phyloP scores from a whole-genome alignment of 2,113 vertebrate genomes.

The Camarhynchus parvulus region DNA sequence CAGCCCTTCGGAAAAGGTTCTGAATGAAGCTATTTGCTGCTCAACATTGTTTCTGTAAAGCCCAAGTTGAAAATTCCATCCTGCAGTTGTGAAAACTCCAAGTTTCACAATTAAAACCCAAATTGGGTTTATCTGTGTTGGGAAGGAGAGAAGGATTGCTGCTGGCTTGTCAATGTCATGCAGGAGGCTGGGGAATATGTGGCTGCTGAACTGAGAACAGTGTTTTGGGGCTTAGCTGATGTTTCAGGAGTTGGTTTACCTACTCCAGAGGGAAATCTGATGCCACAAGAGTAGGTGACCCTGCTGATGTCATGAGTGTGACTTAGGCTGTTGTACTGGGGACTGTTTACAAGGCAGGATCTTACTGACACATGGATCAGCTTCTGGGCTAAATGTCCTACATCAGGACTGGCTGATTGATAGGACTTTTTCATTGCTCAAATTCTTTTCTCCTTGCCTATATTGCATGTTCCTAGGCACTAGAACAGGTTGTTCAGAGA shows the following conservation, averaged over 20 bases:
- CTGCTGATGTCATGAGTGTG: background rate
- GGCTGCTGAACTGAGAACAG: background rate
- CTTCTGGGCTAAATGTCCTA: background rate
- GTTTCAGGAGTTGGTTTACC: background rate
- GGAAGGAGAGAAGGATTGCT: background rate
- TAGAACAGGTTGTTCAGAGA: background rate
- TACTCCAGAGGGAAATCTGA: background rate
- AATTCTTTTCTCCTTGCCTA: background rate
- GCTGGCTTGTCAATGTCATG: background rate
- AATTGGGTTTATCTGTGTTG: background rate
- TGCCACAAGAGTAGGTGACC: background rate
- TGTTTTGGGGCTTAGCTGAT: background rate
- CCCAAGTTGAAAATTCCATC: background rate
- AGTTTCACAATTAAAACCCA: background rate
- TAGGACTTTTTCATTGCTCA: background rate
- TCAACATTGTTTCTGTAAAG: background rate
- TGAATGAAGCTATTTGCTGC: accelerated
- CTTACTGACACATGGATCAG: background rate
- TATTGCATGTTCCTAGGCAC: background rate
- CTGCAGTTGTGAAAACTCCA: background rate
- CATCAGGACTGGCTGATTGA: background rate
- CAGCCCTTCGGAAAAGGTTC: background rate
- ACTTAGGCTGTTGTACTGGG: background rate
- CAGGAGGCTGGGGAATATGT: background rate
- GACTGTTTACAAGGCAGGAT: background rate